These are phyloP conservation scores for Charaxes varanes DNA, from an alignment of 1,140 invertebrate genomes.

Conservation along the genomic window DNA sequence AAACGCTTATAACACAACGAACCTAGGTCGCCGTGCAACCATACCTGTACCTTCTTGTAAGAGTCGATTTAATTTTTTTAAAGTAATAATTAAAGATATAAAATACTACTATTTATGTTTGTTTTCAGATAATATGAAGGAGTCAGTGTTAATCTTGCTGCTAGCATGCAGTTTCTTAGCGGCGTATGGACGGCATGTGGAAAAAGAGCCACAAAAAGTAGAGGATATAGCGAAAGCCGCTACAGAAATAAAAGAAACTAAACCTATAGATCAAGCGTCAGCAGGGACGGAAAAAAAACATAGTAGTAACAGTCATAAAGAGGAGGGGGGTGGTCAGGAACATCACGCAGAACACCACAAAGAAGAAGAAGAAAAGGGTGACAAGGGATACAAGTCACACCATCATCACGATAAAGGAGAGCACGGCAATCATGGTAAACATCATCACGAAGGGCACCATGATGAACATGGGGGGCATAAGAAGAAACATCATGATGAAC, in stretches of 20 bases:
- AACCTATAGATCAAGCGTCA: conserved; percentile 48
- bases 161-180: conserved; percentile 34
- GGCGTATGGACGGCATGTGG: conserved; percentile 43
- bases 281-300: conserved; percentile 73
- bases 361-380: conserved; percentile 78
- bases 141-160: conserved; percentile 39
- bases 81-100: conserved; percentile 1
- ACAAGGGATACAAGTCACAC: conserved; percentile 80
- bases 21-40: conserved; percentile 27
- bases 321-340: conserved; percentile 78
- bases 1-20: conserved; percentile 49
- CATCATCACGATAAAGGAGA: conserved; percentile 81
- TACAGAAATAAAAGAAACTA: conserved; percentile 14
- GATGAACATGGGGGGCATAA: conserved; percentile 83
- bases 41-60: conserved; percentile 38
- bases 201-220: conserved; percentile 30
- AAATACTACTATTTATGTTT: conserved; percentile 6
- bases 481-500: conserved; percentile 84
- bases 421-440: conserved; percentile 82
- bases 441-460: conserved; percentile 82
- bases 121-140: conserved; percentile 52
- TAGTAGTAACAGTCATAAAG: conserved; percentile 61
- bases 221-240: conserved; percentile 15
- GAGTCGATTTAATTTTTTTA: conserved; percentile 20
- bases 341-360: conserved; percentile 78